Conservation (phyloP, 1,140 invertebrate species). For the Amyelois transitella region DNA sequence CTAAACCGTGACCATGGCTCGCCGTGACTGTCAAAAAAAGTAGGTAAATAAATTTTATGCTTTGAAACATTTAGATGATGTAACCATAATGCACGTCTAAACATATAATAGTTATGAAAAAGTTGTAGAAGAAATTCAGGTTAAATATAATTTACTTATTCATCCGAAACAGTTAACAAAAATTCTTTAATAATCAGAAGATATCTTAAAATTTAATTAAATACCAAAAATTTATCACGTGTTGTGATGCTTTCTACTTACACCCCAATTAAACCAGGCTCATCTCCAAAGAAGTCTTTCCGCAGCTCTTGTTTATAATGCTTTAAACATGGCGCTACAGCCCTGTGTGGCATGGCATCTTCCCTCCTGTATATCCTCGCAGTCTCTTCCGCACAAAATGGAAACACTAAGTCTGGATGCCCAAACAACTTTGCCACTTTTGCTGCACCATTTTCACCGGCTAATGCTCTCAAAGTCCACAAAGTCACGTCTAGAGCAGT, state of each 20-base stretch:
- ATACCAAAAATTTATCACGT: too few relatives aligned
- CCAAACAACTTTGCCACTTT: constrained; percentile 84
- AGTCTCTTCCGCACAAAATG: constrained; percentile 85
- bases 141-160: too few relatives aligned
- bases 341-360: constrained; percentile 84
- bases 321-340: constrained; percentile 85
- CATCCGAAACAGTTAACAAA: too few relatives aligned
- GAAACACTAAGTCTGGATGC: constrained; percentile 85
- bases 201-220: background rate
- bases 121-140: too few relatives aligned
- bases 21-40: constrained; percentile 79
- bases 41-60: background rate
- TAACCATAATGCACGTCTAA: too few relatives aligned
- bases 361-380: constrained; percentile 84
- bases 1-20: constrained; percentile 88
- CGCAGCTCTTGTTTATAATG: constrained; percentile 85
- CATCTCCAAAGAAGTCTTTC: constrained; percentile 83
- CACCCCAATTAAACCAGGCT: constrained; percentile 86
- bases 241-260: constrained; percentile 68
- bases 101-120: too few relatives aligned
- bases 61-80: too few relatives aligned
- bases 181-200: background rate
- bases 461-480: constrained; percentile 52
- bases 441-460: constrained; percentile 79
- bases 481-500: constrained; percentile 49